Conservation (phyloP, 1,140 invertebrate species). For the Formica exsecta region DNA sequence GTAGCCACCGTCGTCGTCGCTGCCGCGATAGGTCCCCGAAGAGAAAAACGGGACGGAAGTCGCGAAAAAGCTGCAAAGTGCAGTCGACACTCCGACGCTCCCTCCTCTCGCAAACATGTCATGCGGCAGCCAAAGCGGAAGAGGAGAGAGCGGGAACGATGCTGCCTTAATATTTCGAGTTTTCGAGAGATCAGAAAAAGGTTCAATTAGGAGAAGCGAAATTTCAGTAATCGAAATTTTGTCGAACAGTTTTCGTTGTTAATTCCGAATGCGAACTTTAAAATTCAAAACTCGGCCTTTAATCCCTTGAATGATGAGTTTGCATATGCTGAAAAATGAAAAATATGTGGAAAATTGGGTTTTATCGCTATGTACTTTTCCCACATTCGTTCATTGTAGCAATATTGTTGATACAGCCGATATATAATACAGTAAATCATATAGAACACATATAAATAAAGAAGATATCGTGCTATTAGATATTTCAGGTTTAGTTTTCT, state of each 20-base stretch:
- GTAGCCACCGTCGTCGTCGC: conserved; percentile 30
- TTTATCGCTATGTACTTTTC: conserved; percentile 20
- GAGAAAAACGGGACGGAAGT: conserved; percentile 62
- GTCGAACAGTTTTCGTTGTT: conserved; percentile 24
- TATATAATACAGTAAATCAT: neutral
- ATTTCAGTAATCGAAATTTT: conserved; percentile 30
- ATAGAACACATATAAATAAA: neutral
- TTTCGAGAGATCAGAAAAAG: conserved; percentile 43
- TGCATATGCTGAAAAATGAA: neutral
- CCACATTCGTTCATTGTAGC: neutral
- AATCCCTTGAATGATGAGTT: neutral
- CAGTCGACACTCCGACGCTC: conserved; percentile 44
- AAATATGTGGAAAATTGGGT: neutral
- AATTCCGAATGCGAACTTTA: neutral
- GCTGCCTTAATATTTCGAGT: neutral
- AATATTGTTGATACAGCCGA: neutral
- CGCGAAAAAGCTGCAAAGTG: conserved; percentile 52
- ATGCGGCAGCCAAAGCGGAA: neutral
- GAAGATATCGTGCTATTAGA: neutral
- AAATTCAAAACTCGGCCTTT: conserved; percentile 19
- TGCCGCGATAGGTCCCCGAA: conserved; percentile 14
- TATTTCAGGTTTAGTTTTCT: neutral
- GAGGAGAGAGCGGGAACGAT: neutral
- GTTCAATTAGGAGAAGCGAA: conserved; percentile 39
- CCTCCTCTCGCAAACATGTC: conserved; percentile 38